Conservation (phyloP, 2,797 vertebrate genomes). For the Carduelis carduelis region DNA sequence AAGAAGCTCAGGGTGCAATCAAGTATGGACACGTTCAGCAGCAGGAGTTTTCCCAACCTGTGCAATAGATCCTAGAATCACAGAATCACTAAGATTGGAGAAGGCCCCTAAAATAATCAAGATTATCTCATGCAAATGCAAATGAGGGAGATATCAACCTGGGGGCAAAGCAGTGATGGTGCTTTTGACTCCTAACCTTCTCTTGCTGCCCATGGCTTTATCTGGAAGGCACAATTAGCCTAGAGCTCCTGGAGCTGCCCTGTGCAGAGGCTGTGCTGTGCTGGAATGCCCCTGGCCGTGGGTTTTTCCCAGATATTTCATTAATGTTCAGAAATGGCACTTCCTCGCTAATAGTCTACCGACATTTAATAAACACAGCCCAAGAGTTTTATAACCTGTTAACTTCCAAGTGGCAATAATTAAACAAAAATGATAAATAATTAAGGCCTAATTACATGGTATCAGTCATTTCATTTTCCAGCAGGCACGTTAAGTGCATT, state of each 20-base stretch:
- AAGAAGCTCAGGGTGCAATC: neutral
- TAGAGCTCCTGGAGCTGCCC: conserved; percentile 11
- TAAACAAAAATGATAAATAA: conserved; percentile 83
- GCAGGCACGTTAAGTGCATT: conserved; percentile 44
- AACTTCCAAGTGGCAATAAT: conserved; percentile 79
- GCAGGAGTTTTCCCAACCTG: neutral
- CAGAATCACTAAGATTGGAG: neutral
- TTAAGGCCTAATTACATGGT: conserved; percentile 78
- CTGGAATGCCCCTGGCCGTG: neutral
- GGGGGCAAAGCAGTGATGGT: neutral
- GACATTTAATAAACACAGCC: conserved; percentile 78
- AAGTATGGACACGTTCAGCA: accelerated
- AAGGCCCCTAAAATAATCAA: neutral
- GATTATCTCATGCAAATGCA: neutral
- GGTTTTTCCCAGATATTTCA: conserved; percentile 65
- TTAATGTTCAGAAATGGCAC: conserved; percentile 52
- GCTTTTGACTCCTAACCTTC: conserved; percentile 1
- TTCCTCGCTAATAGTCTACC: conserved; percentile 68
- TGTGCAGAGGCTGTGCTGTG: neutral
- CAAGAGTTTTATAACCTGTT: conserved; percentile 80
- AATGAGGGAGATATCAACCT: neutral
- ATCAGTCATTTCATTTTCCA: conserved; percentile 78
- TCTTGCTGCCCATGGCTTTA: neutral
- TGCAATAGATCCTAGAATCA: neutral
- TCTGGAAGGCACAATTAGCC: conserved; percentile 7